Evolutionary conservation across 1,140 invertebrate genomes (phyloP).

Genomic region (Cyclina sinensis): DNA sequence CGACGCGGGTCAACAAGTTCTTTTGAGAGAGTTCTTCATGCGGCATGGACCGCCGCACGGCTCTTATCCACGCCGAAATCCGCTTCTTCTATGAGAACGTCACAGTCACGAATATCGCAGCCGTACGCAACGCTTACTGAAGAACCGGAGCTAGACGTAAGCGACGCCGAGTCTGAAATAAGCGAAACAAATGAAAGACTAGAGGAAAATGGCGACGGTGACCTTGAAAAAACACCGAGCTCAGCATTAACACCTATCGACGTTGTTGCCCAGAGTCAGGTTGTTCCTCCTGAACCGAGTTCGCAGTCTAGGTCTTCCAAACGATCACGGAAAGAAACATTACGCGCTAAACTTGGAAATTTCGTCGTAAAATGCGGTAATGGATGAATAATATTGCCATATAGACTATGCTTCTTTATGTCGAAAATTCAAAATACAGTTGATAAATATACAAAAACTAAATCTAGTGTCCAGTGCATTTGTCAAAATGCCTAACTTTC

Average conservation of each 20-base stretch:
- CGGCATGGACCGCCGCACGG: background rate
- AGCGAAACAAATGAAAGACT: background rate
- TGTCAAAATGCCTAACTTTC: no score
- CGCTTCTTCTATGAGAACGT: constrained; percentile 28
- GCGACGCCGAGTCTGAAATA: constrained; percentile 25
- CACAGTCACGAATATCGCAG: background rate
- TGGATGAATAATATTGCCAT: no score
- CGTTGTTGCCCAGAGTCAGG: constrained; percentile 3
- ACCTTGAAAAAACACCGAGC: background rate
- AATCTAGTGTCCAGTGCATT: no score
- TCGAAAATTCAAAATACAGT: no score
- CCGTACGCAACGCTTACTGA: constrained; percentile 37
- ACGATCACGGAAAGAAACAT: background rate
- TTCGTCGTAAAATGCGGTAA: constrained; percentile 57
- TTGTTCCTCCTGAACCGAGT: background rate
- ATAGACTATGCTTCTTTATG: no score
- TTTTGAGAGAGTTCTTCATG: constrained; percentile 5
- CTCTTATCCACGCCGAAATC: background rate
- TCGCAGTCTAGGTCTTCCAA: constrained; percentile 15
- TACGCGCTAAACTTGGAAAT: constrained; percentile 25
- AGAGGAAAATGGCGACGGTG: background rate
- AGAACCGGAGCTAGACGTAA: constrained; percentile 22
- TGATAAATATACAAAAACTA: no score
- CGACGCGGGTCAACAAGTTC: constrained; percentile 36
- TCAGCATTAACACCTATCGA: background rate